phyloP scores from a whole-genome alignment of 2,113 vertebrate species.

The Gobio gobio region DNA sequence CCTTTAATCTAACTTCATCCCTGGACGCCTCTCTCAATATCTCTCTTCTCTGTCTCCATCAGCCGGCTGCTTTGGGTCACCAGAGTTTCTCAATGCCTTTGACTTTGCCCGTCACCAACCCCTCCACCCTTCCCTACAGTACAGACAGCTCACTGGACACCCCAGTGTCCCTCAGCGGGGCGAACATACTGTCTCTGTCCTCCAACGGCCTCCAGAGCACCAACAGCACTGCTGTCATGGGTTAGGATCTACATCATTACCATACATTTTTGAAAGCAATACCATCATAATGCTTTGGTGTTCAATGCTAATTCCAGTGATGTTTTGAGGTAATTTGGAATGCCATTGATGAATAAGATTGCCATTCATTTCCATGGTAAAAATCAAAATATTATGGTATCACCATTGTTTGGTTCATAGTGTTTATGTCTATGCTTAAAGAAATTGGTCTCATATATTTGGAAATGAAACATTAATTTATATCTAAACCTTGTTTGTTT shows the following conservation, averaged over 20 bases:
- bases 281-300: neutral
- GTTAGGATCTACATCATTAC: slow-evolving; percentile 60
- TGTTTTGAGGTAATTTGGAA: neutral
- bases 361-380: neutral
- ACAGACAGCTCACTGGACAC: slow-evolving; percentile 80
- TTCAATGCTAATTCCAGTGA: neutral
- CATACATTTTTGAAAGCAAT: neutral
- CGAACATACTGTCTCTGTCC: slow-evolving; percentile 85
- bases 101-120: slow-evolving; percentile 82
- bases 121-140: slow-evolving; percentile 82
- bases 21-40: neutral
- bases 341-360: neutral
- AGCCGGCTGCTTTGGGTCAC: slow-evolving; percentile 84
- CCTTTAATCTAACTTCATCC: neutral
- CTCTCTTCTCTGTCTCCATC: slow-evolving; percentile 33
- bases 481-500: neutral
- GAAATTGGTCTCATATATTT: no score
- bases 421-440: no score
- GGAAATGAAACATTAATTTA: no score
- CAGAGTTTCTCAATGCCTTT: slow-evolving; percentile 91
- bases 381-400: neutral
- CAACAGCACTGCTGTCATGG: slow-evolving; percentile 80
- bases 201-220: slow-evolving; percentile 85
- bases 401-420: neutral
- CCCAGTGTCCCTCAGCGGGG: slow-evolving; percentile 81